Evolutionary conservation across 2,888 invertebrate genomes (phyloP), one percentile per base, ranked within the genome.

Genomic region (Lomographa bimaculata): DNA sequence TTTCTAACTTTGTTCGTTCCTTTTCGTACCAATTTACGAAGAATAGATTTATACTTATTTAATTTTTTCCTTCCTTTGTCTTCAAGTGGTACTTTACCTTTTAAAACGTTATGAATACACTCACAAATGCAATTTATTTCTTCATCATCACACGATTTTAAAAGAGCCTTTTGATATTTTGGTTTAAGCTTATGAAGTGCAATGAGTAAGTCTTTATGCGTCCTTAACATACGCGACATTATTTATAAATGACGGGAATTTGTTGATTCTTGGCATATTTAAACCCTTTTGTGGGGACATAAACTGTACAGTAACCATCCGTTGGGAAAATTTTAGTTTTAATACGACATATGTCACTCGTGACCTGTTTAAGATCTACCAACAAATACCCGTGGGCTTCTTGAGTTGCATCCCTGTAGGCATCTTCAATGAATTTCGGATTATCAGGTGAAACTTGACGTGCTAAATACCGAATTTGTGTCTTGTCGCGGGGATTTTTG

Each of bases 61-160:
- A 29, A 18, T 8, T 23, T 37, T 9, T 37, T 28, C 18, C 29
- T 37, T 1, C 7, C 3, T 11, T 28, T 37, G 0, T 36, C 23
- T 35, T 19, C 44, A 7, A 23, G 16, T n/a, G 30, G 27, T 10
- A 36, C 19, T 17, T 20, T 36, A 9, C 35, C 35, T 10, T 36
- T 1, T 0, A 36, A n/a, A 23, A 43, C 38, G 30, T 57, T 54
- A 28, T 44, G 30, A 25, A 55, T 48, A 28, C 52, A 57, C 25
- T 57, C 54, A 51, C 55, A 57, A 40, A 60, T 51, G 23, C 47
- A 56, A 37, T 60, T 50, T 21, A 55, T 53, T 52, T 54, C 53
- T 26, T 47, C 33, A 21, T 54, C 27, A 21, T 36, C 24, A 49
- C 54, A 57, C 2, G 50, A 12, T 46, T 54, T 48, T 29, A 61